phyloP scores from a whole-genome alignment of 2,113 vertebrate species.

The Melozone crissalis region DNA sequence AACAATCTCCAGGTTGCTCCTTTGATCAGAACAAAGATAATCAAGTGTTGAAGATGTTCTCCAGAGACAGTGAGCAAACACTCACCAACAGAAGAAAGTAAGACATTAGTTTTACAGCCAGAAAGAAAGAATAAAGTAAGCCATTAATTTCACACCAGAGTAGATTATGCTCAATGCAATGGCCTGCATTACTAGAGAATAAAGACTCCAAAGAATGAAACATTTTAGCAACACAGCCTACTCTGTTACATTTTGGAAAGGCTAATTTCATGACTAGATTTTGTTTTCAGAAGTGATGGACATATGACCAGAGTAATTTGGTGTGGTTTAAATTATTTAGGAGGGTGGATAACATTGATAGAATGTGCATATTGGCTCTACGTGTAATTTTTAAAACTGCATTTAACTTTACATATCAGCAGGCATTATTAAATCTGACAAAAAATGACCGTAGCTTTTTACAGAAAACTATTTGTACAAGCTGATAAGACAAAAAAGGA shows the following conservation, averaged over 20 bases:
- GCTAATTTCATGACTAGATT: neutral
- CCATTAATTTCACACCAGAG: constrained; percentile 65
- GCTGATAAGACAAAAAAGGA: neutral
- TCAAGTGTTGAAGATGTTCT: constrained; percentile 65
- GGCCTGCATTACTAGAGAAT: neutral
- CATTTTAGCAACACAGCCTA: neutral
- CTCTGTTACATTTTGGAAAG: neutral
- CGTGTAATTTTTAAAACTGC: neutral
- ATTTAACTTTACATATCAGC: neutral
- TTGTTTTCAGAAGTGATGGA: neutral
- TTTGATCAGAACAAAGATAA: constrained; percentile 71
- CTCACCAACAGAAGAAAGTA: constrained; percentile 83
- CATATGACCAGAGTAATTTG: neutral
- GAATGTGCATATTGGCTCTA: neutral
- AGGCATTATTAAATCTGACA: neutral
- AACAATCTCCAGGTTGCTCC: constrained; percentile 57
- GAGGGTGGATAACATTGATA: neutral
- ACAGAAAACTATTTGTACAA: neutral
- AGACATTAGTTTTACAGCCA: constrained; percentile 75
- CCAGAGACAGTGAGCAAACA: constrained; percentile 69
- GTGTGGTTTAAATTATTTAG: neutral
- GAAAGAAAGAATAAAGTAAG: constrained; percentile 72
- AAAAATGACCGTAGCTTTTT: neutral
- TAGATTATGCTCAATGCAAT: constrained; percentile 12
- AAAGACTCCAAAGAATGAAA: neutral